Conservation (phyloP, 2,113 vertebrate species). For the Pituophis catenifer region DNA sequence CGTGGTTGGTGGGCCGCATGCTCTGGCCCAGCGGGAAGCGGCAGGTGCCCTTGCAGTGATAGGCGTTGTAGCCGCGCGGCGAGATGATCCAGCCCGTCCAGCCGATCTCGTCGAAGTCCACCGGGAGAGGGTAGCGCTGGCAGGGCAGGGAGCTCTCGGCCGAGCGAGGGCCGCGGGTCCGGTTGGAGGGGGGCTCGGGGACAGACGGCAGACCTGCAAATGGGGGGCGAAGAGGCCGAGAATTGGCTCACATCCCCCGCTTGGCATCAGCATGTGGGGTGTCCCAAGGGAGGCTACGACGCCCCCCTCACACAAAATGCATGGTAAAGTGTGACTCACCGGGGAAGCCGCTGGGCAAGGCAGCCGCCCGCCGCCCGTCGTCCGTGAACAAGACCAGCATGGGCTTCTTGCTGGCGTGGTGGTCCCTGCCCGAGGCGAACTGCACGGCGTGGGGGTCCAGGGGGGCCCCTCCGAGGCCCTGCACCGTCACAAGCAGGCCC, state of each 20-base stretch:
- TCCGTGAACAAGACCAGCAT: slow-evolving; percentile 91
- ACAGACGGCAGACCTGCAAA: not conserved
- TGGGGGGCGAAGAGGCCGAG: not conserved
- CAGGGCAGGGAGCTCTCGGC: slow-evolving; percentile 58
- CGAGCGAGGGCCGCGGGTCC: not conserved
- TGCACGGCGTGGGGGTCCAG: slow-evolving; percentile 69
- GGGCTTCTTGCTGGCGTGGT: slow-evolving; percentile 87
- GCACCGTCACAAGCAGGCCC: slow-evolving; percentile 79
- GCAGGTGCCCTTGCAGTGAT: slow-evolving; percentile 81
- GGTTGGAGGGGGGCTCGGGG: accelerated
- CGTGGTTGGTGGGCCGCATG: slow-evolving; percentile 81
- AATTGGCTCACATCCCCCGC: not conserved
- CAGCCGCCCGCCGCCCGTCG: slow-evolving; percentile 71
- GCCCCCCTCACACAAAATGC: not conserved
- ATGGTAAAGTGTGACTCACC: slow-evolving; percentile 62
- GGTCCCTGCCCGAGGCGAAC: slow-evolving; percentile 76
- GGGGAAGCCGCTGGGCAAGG: slow-evolving; percentile 40
- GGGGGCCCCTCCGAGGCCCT: slow-evolving; percentile 49
- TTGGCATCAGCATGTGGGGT: not conserved
- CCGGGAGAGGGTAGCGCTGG: slow-evolving; percentile 72
- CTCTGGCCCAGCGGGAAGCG: slow-evolving; percentile 77
- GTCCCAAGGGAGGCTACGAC: not conserved
- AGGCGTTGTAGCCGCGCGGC: slow-evolving; percentile 79
- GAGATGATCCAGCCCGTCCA: slow-evolving; percentile 88
- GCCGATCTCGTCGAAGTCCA: slow-evolving; percentile 85